A percentile compares a stretch with the other conserved stretches of the same genome.
phyloP scores from a whole-genome alignment of 2,113 vertebrate genomes.

The Tor tambroides region DNA sequence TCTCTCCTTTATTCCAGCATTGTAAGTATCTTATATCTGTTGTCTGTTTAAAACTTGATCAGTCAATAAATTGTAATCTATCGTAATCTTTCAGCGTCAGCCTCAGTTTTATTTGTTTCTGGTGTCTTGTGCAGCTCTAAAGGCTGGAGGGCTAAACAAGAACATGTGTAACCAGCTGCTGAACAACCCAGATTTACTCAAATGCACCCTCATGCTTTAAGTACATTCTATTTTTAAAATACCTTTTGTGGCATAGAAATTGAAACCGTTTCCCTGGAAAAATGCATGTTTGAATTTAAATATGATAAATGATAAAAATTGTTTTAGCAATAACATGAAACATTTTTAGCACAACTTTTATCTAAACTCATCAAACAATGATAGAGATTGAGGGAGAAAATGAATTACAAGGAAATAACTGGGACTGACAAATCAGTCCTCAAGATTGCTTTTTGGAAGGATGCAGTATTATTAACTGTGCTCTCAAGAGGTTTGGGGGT shows the following conservation, averaged over 20 bases:
- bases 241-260: not conserved
- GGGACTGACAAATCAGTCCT: not conserved
- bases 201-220: conserved; percentile 1
- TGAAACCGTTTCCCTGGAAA: not conserved
- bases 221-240: not conserved
- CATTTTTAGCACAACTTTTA: not conserved
- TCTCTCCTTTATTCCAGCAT: not conserved
- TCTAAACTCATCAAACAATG: not conserved
- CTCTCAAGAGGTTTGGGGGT: not conserved
- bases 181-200: not conserved
- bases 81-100: not conserved
- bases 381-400: no score
- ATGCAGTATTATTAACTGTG: conserved; percentile 13
- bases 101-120: not conserved
- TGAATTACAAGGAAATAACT: not conserved
- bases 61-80: conserved; percentile 30
- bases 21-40: not conserved
- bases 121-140: no score
- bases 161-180: not conserved
- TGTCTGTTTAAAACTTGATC: not conserved
- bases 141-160: not conserved
- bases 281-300: not conserved
- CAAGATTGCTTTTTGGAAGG: not conserved
- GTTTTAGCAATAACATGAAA: no score
- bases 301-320: no score